phyloP scores from a whole-genome alignment of 2,797 vertebrate species.

The Crenuchus spilurus region DNA sequence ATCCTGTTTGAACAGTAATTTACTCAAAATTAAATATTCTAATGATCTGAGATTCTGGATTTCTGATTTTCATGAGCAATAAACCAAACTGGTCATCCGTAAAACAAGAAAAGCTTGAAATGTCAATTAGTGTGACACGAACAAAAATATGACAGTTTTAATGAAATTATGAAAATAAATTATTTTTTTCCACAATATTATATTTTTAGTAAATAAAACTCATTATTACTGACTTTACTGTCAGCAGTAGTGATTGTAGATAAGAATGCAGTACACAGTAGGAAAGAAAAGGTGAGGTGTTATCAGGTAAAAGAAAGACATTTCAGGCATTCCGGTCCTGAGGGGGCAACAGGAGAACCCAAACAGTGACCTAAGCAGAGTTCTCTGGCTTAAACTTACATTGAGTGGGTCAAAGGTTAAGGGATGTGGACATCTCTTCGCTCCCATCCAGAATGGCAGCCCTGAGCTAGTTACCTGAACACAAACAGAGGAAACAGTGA shows the following conservation, averaged over 20 bases:
- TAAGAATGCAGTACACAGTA: constrained; percentile 53
- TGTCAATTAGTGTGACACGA: no score
- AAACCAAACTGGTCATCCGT: no score
- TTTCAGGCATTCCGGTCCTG: constrained; percentile 44
- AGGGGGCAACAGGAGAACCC: constrained; percentile 31
- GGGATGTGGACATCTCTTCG: constrained; percentile 83
- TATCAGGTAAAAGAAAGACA: constrained; percentile 64
- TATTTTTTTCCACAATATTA: no score
- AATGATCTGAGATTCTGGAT: no score
- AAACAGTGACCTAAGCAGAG: constrained; percentile 9
- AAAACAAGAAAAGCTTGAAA: no score
- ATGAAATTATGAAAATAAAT: no score
- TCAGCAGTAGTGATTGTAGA: constrained; percentile 34
- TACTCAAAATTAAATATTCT: no score
- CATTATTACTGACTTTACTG: no score
- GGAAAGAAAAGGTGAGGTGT: constrained; percentile 44
- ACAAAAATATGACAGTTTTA: no score
- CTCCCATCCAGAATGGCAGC: constrained; percentile 84
- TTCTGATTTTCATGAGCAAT: no score
- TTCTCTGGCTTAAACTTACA: constrained; percentile 75
- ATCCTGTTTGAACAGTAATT: no score
- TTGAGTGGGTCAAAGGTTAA: constrained; percentile 82
- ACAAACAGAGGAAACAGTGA: constrained; percentile 53
- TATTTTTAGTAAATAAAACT: no score
- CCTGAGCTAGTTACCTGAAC: constrained; percentile 77